Evolutionary conservation across 2,797 vertebrate genomes (phyloP).

Genomic region (Gymnocypris eckloni): DNA sequence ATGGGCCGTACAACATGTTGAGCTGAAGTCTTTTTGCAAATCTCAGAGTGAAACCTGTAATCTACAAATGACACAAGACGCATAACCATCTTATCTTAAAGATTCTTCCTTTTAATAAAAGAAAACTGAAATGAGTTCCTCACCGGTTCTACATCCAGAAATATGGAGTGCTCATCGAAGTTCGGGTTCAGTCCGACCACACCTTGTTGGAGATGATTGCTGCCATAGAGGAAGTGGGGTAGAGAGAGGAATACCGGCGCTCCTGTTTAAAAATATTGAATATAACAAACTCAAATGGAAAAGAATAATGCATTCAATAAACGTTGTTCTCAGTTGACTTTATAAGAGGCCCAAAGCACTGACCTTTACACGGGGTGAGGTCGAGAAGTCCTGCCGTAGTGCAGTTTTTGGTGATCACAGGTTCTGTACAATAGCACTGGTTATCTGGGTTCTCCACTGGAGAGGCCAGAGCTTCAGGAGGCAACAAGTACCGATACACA

Average conservation of each 20-base stretch:
- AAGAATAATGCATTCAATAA: neutral
- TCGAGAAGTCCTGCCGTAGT: slow-evolving; percentile 84
- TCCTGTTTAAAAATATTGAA: slow-evolving; percentile 69
- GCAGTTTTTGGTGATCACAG: slow-evolving; percentile 78
- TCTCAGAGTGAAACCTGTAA: slow-evolving; percentile 89
- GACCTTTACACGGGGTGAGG: slow-evolving; percentile 80
- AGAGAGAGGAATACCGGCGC: slow-evolving; percentile 87
- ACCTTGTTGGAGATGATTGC: slow-evolving; percentile 62
- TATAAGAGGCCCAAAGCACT: neutral
- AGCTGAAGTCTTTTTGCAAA: slow-evolving; percentile 93
- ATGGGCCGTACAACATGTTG: slow-evolving; percentile 87
- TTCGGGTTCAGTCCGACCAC: slow-evolving; percentile 81
- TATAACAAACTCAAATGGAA: neutral
- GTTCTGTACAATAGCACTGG: slow-evolving; percentile 84
- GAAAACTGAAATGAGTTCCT: slow-evolving; percentile 60
- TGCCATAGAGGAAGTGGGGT: slow-evolving; percentile 91
- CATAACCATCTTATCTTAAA: neutral
- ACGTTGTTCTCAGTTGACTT: neutral
- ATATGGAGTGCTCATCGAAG: slow-evolving; percentile 84
- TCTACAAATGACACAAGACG: slow-evolving; percentile 73
- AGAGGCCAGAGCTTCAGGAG: slow-evolving; percentile 78
- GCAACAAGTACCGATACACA: slow-evolving; percentile 85
- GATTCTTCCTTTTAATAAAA: neutral
- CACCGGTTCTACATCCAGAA: slow-evolving; percentile 93
- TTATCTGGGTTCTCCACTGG: slow-evolving; percentile 83